A percentile compares a stretch with the other conserved stretches of the same genome.
Conservation (phyloP, 2,797 vertebrate species). For the Malurus leucopterus region DNA sequence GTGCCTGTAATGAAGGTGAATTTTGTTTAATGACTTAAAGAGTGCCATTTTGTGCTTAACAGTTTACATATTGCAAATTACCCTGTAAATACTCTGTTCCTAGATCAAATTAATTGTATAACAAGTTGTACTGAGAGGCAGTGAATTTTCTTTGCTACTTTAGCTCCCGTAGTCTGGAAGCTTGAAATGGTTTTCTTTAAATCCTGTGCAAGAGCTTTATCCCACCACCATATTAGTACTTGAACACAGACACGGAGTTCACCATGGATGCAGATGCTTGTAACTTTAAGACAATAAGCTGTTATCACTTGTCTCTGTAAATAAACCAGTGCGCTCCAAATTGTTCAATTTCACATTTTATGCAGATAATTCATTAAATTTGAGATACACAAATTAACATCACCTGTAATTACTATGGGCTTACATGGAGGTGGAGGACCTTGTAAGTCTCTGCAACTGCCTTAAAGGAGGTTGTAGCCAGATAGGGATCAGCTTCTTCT, state of each 20-base stretch:
- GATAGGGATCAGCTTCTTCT: background rate
- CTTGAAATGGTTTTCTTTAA: background rate
- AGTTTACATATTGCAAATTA: slow-evolving; percentile 52
- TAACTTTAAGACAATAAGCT: background rate
- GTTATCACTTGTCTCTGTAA: background rate
- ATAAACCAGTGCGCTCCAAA: background rate
- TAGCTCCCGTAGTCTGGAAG: background rate
- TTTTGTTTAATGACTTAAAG: slow-evolving; percentile 52
- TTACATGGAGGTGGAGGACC: background rate
- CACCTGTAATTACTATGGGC: background rate
- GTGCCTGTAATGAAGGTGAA: slow-evolving; percentile 62
- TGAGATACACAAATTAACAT: background rate
- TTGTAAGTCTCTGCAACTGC: background rate
- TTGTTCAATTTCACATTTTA: background rate
- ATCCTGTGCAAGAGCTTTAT: background rate
- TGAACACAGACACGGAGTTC: background rate
- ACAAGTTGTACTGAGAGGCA: slow-evolving; percentile 20
- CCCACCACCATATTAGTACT: background rate
- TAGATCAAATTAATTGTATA: slow-evolving; percentile 48
- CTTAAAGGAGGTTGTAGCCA: background rate
- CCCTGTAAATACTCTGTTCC: slow-evolving; percentile 47
- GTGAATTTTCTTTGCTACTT: background rate
- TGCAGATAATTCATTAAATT: background rate
- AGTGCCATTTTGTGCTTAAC: slow-evolving; percentile 46
- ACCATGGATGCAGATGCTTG: background rate